These are phyloP conservation scores for Butastur rufipennis DNA, from an alignment of 2,113 vertebrate genomes.

Conservation along the genomic window DNA sequence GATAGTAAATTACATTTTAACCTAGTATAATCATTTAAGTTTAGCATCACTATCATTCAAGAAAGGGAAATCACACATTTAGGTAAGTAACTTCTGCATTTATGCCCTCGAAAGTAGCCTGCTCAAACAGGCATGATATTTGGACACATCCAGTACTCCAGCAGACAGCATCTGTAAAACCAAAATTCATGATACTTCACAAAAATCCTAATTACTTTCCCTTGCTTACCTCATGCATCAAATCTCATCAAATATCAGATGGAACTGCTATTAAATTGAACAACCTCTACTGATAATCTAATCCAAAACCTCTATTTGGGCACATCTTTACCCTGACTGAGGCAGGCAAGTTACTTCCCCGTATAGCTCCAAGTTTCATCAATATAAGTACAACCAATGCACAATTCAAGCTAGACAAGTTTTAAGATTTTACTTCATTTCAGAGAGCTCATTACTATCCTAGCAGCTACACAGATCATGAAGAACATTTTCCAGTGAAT, in stretches of 20 bases:
- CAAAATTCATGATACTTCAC: not conserved
- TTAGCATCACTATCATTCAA: not conserved
- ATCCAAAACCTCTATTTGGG: not conserved
- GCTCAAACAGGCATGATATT: not conserved
- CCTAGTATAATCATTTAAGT: slow-evolving; percentile 15
- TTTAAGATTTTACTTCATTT: not conserved
- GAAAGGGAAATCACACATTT: not conserved
- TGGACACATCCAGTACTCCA: not conserved
- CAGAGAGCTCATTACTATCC: not conserved
- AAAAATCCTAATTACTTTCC: not conserved
- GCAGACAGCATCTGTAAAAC: not conserved
- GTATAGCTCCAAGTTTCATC: not conserved
- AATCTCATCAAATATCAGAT: not conserved
- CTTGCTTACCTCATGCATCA: not conserved
- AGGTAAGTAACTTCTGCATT: not conserved
- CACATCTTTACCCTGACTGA: not conserved
- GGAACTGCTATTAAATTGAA: not conserved
- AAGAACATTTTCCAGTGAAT: not conserved
- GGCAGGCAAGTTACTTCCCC: not conserved
- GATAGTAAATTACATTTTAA: slow-evolving; percentile 39
- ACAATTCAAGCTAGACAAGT: not conserved
- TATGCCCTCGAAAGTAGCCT: not conserved
- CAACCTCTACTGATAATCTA: not conserved
- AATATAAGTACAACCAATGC: not conserved
- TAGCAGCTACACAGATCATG: not conserved